These are phyloP conservation scores for Lethenteron reissneri DNA, from an alignment of 2,113 vertebrate species.

Conservation along the genomic window DNA sequence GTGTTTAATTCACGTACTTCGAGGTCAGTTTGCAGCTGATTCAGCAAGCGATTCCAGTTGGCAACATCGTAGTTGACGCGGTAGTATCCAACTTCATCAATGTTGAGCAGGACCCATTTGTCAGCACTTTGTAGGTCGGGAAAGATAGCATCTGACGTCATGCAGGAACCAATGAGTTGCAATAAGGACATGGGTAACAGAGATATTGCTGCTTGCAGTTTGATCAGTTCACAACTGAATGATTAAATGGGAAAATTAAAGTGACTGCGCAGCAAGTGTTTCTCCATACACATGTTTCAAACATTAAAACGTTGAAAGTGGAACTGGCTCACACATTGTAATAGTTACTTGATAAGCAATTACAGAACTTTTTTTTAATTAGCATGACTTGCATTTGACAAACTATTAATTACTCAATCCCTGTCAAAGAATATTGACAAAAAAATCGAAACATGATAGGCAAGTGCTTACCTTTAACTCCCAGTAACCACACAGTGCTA, in stretches of 20 bases:
- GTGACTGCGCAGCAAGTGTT: neutral
- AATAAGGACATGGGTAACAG: neutral
- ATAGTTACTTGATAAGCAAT: too few relatives aligned
- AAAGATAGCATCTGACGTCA: conserved; percentile 10
- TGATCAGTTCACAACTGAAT: neutral
- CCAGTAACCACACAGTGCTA: conserved; percentile 19
- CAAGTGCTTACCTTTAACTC: conserved; percentile 16
- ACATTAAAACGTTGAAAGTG: too few relatives aligned
- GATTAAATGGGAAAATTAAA: neutral
- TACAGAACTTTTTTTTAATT: neutral
- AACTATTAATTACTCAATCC: neutral
- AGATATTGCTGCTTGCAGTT: neutral
- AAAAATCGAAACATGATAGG: neutral
- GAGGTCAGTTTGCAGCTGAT: conserved; percentile 10
- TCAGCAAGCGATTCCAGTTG: conserved; percentile 46
- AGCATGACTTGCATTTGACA: neutral
- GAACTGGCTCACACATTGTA: too few relatives aligned
- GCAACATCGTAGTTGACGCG: conserved; percentile 53
- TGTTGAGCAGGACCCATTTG: conserved; percentile 43
- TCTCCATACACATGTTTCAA: too few relatives aligned
- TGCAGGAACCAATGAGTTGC: too few relatives aligned
- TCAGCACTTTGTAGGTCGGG: neutral
- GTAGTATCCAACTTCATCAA: conserved; percentile 40
- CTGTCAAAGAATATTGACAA: neutral
- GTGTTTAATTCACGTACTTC: conserved; percentile 21